These are phyloP conservation scores for Gopherus flavomarginatus DNA, from an alignment of 2,113 vertebrate genomes.

Conservation along the genomic window DNA sequence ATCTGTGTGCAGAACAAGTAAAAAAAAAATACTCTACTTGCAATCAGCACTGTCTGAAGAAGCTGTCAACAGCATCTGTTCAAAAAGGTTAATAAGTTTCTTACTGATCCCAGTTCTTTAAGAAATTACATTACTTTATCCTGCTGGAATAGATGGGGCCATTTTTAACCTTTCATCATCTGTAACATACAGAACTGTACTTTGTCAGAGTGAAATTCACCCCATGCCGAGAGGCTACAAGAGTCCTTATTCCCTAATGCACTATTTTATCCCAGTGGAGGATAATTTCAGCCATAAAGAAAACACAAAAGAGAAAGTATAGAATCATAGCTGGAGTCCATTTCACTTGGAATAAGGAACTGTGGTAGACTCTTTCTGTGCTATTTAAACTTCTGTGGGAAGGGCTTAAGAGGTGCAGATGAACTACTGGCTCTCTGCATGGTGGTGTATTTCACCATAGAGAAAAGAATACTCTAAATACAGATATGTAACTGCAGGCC, in stretches of 20 bases:
- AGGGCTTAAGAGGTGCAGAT: neutral
- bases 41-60: neutral
- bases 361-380: neutral
- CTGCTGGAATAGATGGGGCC: neutral
- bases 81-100: neutral
- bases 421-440: neutral
- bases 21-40: neutral
- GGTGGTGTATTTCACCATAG: neutral
- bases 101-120: neutral
- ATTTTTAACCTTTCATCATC: conserved; percentile 13
- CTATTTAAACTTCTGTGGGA: neutral
- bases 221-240: neutral
- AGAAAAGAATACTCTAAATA: neutral
- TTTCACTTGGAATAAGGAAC: neutral
- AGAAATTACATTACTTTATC: neutral
- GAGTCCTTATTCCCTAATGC: neutral
- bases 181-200: neutral
- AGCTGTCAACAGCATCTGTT: neutral
- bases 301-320: neutral
- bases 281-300: neutral
- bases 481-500: neutral
- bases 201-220: neutral
- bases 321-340: neutral
- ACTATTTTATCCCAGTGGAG: neutral
- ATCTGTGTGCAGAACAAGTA: neutral